Percentiles rank a stretch among this genome's conserved stretches.
Conservation (phyloP, 2,797 vertebrate genomes). For the Somateria mollissima region DNA sequence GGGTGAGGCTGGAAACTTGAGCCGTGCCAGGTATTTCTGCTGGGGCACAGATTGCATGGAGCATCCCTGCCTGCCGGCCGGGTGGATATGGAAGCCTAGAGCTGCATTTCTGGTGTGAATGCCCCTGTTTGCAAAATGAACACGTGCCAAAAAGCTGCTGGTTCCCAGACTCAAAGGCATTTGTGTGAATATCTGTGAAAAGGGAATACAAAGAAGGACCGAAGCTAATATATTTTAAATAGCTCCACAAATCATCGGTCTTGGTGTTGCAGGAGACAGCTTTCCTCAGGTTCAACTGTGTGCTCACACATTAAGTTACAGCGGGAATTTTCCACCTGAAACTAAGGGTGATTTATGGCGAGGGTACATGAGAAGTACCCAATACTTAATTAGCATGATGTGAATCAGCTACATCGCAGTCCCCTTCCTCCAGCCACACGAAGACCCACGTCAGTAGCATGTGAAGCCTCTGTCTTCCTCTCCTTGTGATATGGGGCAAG, state of each 20-base stretch:
- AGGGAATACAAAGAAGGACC: conserved; percentile 35
- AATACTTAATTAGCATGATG: neutral
- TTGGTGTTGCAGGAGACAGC: neutral
- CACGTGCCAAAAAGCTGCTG: conserved; percentile 33
- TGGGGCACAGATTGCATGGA: neutral
- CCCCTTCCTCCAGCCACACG: neutral
- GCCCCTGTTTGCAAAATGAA: conserved; percentile 23
- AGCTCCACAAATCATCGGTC: conserved; percentile 1
- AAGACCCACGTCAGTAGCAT: neutral
- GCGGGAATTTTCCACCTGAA: conserved; percentile 7
- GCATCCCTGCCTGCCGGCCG: neutral
- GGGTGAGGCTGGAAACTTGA: conserved; percentile 9
- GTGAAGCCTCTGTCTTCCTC: neutral
- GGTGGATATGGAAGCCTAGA: neutral
- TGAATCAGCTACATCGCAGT: neutral
- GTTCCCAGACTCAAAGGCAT: conserved; percentile 60
- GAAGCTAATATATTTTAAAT: conserved; percentile 15
- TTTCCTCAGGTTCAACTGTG: neutral
- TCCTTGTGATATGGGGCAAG: neutral
- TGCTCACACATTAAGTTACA: neutral
- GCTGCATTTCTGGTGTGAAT: neutral
- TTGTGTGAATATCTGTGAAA: conserved; percentile 45
- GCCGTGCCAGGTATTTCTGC: conserved; percentile 44
- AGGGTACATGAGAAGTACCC: neutral
- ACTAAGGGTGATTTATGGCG: neutral